Conservation (phyloP, 2,113 vertebrate genomes). For the Mesembrinibis cayennensis region DNA sequence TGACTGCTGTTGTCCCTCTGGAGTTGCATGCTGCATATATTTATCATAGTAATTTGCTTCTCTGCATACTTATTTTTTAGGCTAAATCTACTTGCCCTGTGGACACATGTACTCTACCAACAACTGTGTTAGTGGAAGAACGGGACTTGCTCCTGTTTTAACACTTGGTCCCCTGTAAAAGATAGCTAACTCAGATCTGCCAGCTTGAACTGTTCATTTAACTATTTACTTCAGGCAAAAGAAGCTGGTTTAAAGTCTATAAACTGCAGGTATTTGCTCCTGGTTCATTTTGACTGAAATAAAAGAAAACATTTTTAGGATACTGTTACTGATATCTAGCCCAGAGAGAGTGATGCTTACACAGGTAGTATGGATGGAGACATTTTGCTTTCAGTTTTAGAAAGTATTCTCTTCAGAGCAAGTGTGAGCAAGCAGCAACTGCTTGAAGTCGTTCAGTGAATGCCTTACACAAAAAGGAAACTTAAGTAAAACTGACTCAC, state of each 20-base stretch:
- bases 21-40: background rate
- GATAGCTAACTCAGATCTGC: background rate
- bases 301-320: background rate
- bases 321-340: fast-evolving
- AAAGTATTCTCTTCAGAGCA: background rate
- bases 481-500: background rate
- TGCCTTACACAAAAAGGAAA: background rate
- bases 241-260: background rate
- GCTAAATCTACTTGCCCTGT: background rate
- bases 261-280: background rate
- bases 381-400: background rate
- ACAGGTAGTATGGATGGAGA: background rate
- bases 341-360: background rate
- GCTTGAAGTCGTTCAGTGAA: background rate
- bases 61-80: background rate
- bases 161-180: background rate
- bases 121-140: background rate
- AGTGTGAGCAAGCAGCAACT: background rate
- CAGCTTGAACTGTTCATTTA: background rate
- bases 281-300: background rate
- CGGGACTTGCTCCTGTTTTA: background rate
- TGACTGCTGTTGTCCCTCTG: background rate
- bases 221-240: background rate
- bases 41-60: background rate
- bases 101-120: fast-evolving